Evolutionary conservation across 1,140 invertebrate genomes (phyloP).

Genomic region (Nasonia vitripennis): DNA sequence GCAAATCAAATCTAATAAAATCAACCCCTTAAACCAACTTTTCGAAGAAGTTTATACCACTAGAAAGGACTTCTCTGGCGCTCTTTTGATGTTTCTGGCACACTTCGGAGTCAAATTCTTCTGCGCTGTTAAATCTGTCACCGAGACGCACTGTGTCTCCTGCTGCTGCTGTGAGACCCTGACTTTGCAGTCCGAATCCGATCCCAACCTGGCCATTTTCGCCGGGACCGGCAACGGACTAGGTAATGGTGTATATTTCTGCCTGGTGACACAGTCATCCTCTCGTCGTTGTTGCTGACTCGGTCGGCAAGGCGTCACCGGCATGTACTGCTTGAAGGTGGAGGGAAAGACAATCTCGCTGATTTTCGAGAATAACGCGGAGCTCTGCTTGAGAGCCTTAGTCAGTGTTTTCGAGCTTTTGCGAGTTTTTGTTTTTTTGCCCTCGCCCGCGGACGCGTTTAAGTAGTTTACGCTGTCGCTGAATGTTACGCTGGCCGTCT

Average conservation of each 20-base stretch:
- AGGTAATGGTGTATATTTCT: constrained; percentile 65
- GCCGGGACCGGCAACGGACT: constrained; percentile 59
- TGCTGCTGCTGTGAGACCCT: neutral
- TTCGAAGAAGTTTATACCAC: constrained; percentile 62
- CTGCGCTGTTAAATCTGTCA: neutral
- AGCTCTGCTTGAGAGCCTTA: constrained; percentile 55
- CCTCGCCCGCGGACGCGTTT: constrained; percentile 4
- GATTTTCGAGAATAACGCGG: constrained; percentile 63
- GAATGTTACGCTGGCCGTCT: neutral
- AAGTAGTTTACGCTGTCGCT: neutral
- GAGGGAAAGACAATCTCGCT: constrained; percentile 64
- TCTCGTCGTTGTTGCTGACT: constrained; percentile 23
- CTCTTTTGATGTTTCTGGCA: constrained; percentile 38
- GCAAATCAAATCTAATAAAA: neutral
- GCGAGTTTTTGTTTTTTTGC: constrained; percentile 46
- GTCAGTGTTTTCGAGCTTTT: constrained; percentile 43
- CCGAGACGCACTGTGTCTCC: neutral
- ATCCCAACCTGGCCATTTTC: constrained; percentile 61
- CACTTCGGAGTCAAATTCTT: neutral
- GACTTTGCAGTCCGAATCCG: neutral
- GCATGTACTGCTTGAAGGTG: constrained; percentile 61
- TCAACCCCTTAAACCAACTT: constrained; percentile 35
- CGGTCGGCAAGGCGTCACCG: constrained; percentile 53
- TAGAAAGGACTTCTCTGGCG: constrained; percentile 60
- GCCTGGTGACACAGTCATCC: constrained; percentile 50